phyloP scores from a whole-genome alignment of 2,113 vertebrate genomes.

The Bos taurus region ARS-UCD2.0 NC_037331.1:52988501-52989000 shows the following conservation, averaged over 20 bases:
- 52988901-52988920: not conserved
- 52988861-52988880: too few species aligned
- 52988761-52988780: not conserved
- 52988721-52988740: not conserved
- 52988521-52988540: constrained; percentile 3
- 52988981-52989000: not conserved
- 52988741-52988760: not conserved
- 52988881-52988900: not conserved
- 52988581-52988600: not conserved
- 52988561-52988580: not conserved
- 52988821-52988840: not conserved
- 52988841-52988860: too few species aligned
- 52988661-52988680: not conserved
- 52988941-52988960: not conserved
- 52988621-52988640: not conserved
- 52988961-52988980: not conserved
- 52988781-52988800: not conserved
- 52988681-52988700: not conserved
- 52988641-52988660: not conserved
- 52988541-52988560: not conserved
- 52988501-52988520: not conserved
- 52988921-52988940: not conserved
- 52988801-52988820: not conserved
- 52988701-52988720: not conserved
- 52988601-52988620: not conserved